Evolutionary conservation across 2,888 invertebrate species (phyloP).

Genomic region (Chaetogeoica ovagalla): DNA sequence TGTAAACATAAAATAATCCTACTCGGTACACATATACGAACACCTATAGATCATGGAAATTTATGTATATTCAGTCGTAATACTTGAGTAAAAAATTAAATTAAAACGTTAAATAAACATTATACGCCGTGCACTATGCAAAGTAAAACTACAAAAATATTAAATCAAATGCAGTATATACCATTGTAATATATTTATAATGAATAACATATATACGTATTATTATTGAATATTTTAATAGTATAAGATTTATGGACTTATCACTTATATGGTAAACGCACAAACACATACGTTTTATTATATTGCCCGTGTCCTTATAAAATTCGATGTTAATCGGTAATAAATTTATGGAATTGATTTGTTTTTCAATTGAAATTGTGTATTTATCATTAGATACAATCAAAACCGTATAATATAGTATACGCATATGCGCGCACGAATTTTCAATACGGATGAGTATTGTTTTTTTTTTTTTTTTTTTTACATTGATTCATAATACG

Average conservation of each 20-base stretch:
- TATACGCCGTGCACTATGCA: background rate
- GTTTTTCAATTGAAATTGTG: too few relatives aligned
- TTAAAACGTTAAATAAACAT: background rate
- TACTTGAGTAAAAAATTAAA: background rate
- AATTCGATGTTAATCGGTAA: background rate
- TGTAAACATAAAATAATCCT: constrained; percentile 11
- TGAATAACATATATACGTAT: background rate
- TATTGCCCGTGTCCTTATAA: background rate
- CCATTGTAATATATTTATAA: background rate
- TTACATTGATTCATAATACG: too few relatives aligned
- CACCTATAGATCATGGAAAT: background rate
- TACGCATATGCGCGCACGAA: too few relatives aligned
- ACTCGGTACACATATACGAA: background rate
- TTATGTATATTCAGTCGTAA: background rate
- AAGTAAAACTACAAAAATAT: background rate
- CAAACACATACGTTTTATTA: background rate
- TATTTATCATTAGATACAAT: too few relatives aligned
- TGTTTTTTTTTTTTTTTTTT: too few relatives aligned
- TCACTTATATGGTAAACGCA: background rate
- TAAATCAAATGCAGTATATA: constrained; percentile 16
- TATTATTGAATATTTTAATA: background rate
- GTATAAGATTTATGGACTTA: background rate
- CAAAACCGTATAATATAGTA: too few relatives aligned
- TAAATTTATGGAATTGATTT: too few relatives aligned
- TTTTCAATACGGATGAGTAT: too few relatives aligned